A percentile compares a stretch with the other conserved stretches of the same genome.
phyloP scores from a whole-genome alignment of 1,140 invertebrate species.

The Camponotus floridanus region DNA sequence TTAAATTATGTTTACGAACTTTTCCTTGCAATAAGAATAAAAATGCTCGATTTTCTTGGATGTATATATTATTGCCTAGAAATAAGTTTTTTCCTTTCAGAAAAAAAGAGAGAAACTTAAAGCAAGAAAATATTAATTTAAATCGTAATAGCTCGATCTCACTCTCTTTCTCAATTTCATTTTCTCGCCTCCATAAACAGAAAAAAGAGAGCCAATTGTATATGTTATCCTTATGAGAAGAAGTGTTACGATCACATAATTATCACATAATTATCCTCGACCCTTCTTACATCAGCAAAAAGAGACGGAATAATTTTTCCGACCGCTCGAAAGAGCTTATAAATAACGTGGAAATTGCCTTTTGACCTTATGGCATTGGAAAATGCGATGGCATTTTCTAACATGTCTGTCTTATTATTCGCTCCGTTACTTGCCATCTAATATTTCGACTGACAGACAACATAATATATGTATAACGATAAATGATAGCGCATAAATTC shows the following conservation, averaged over 20 bases:
- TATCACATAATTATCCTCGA: constrained; percentile 28
- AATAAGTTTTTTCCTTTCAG: neutral
- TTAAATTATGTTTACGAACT: neutral
- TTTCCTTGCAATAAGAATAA: neutral
- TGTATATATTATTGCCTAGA: neutral
- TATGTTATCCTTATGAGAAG: neutral
- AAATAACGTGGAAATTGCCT: neutral
- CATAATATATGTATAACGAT: neutral
- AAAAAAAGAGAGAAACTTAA: constrained; percentile 4
- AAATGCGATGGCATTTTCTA: neutral
- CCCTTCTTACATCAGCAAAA: neutral
- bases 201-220: neutral
- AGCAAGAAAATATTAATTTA: constrained; percentile 9
- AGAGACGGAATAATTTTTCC: constrained; percentile 4
- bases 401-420: neutral
- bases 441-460: neutral
- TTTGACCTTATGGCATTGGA: constrained; percentile 1
- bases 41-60: neutral
- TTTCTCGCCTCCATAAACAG: constrained; percentile 17
- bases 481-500: neutral
- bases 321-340: neutral
- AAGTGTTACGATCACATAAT: constrained; percentile 7
- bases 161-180: constrained; percentile 31
- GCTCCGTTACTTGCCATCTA: neutral
- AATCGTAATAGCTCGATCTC: constrained; percentile 22